phyloP scores from a whole-genome alignment of 2,888 invertebrate genomes.

The Ormyrus thymus region DNA sequence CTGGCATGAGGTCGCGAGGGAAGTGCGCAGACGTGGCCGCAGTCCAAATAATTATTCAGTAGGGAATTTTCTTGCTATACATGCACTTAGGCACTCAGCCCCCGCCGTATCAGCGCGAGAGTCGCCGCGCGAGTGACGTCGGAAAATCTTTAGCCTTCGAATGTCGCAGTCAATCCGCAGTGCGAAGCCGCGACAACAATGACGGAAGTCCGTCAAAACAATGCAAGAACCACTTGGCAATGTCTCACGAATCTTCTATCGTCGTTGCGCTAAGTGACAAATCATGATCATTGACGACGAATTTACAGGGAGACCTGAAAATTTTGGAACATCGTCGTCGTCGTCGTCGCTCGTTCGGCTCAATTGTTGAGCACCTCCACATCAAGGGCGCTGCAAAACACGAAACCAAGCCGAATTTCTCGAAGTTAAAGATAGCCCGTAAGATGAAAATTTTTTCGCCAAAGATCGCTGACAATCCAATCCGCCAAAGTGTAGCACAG shows the following conservation, averaged over 20 bases:
- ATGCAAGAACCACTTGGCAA: conserved; percentile 28
- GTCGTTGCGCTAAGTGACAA: background rate
- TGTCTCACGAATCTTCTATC: background rate
- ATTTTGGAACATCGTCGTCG: background rate
- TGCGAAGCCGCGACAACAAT: conserved; percentile 22
- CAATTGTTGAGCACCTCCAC: background rate
- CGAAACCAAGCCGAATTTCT: background rate
- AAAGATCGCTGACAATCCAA: background rate
- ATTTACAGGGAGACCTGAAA: background rate
- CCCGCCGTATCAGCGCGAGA: background rate
- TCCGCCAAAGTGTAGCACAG: background rate
- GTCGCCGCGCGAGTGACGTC: background rate
- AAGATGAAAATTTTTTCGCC: conserved; percentile 31
- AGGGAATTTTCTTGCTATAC: background rate
- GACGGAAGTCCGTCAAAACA: conserved; percentile 42
- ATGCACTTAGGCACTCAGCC: background rate
- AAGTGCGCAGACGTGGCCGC: conserved; percentile 43
- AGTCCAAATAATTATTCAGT: conserved; percentile 16
- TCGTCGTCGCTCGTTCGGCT: background rate
- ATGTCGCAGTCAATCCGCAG: background rate
- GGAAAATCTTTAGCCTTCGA: background rate
- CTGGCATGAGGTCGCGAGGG: background rate
- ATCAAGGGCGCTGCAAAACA: background rate
- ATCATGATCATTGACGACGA: background rate
- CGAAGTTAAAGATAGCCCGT: conserved; percentile 32